Conservation (phyloP, 2,888 invertebrate species). For the Caenorhabditis auriculariae region DNA sequence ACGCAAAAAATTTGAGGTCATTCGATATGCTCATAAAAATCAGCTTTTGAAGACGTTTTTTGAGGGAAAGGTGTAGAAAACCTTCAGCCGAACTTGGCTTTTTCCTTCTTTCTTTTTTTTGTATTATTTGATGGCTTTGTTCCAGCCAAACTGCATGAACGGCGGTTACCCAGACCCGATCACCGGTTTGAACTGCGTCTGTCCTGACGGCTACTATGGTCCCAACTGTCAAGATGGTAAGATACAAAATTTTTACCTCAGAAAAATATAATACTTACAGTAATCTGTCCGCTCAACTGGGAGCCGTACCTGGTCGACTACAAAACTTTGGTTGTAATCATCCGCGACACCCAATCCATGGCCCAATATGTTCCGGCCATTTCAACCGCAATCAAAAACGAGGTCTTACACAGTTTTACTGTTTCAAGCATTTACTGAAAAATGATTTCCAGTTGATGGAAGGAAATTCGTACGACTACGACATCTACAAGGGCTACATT, state of each 20-base stretch:
- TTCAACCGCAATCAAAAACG: slow-evolving; percentile 20
- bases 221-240: slow-evolving; percentile 45
- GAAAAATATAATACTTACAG: slow-evolving; percentile 8
- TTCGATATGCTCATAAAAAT: too few species aligned
- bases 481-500: slow-evolving; percentile 30
- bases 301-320: slow-evolving; percentile 38
- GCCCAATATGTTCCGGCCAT: slow-evolving; percentile 21
- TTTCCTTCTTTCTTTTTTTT: background rate
- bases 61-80: background rate
- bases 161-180: slow-evolving; percentile 37
- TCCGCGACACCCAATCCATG: slow-evolving; percentile 34
- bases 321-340: slow-evolving; percentile 43
- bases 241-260: background rate
- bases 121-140: background rate
- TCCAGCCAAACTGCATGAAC: slow-evolving; percentile 46
- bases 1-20: background rate
- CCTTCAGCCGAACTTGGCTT: background rate
- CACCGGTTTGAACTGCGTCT: slow-evolving; percentile 31
- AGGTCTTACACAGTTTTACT: too few species aligned
- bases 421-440: too few species aligned
- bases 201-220: slow-evolving; percentile 39
- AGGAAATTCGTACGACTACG: slow-evolving; percentile 11
- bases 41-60: background rate
- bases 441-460: too few species aligned
- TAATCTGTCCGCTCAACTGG: slow-evolving; percentile 41